A percentile compares a stretch with the other conserved stretches of the same genome.
Evolutionary conservation across 92 coral and sea anemone species (phyloP).

Genomic region (Hydrozoanthus gracilis): DNA sequence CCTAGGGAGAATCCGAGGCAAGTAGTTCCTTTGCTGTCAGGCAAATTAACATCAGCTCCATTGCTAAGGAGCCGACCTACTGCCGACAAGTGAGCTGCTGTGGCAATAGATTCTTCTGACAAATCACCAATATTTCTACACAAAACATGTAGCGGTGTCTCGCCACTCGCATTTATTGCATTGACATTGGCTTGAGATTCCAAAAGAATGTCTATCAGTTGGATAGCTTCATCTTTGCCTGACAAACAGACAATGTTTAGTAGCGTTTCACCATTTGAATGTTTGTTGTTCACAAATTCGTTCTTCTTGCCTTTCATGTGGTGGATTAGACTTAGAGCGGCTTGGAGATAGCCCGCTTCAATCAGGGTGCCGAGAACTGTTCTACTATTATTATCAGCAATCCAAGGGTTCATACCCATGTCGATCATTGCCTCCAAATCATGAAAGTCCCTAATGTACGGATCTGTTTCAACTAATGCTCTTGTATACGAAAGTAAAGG

Average conservation of each 20-base stretch:
- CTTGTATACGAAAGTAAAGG: conserved; percentile 19
- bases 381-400: conserved; percentile 19
- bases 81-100: neutral
- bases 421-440: conserved; percentile 14
- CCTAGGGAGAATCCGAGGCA: neutral
- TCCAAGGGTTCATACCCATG: conserved; percentile 43
- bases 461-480: neutral
- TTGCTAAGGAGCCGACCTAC: conserved; percentile 1
- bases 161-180: neutral
- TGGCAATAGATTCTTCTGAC: neutral
- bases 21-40: neutral
- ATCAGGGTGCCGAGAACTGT: conserved; percentile 25
- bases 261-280: conserved; percentile 30
- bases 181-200: conserved; percentile 18
- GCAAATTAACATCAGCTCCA: conserved; percentile 23
- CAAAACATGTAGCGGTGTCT: conserved; percentile 26
- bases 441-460: neutral
- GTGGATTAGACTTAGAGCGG: neutral
- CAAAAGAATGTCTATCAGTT: conserved; percentile 9
- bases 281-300: conserved; percentile 1
- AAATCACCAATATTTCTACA: conserved; percentile 1
- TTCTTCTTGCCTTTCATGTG: conserved; percentile 33
- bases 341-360: neutral
- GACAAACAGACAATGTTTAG: conserved; percentile 16
- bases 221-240: conserved; percentile 15